Conservation (phyloP, 2,113 vertebrate species). For the Setophaga petechia region DNA sequence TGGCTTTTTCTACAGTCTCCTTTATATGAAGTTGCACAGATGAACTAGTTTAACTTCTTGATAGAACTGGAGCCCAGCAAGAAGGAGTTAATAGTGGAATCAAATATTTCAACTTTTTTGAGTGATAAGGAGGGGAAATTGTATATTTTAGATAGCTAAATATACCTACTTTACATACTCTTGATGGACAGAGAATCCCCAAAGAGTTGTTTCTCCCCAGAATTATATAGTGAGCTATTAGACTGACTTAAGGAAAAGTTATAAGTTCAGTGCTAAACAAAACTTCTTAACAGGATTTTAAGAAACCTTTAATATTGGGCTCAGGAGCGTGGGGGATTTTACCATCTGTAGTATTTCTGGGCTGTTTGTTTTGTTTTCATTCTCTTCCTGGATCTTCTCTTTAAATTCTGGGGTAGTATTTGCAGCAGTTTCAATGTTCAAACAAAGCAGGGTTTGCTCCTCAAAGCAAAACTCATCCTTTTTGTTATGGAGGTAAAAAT, state of each 20-base stretch:
- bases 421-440: neutral
- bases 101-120: neutral
- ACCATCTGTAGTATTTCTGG: neutral
- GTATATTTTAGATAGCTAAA: neutral
- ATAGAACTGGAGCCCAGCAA: neutral
- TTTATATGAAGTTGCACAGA: neutral
- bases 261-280: neutral
- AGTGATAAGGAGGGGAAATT: neutral
- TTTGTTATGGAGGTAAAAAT: neutral
- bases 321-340: neutral
- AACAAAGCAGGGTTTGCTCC: neutral
- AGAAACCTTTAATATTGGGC: neutral
- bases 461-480: neutral
- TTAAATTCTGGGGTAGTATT: neutral
- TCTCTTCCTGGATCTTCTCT: neutral
- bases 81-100: neutral
- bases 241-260: neutral
- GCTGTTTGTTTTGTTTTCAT: neutral
- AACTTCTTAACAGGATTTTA: neutral
- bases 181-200: neutral
- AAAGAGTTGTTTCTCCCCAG: neutral
- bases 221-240: neutral
- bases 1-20: neutral
- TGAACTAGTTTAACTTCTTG: neutral
- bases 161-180: neutral